Conservation (phyloP, 2,797 vertebrate genomes). For the Jordanella pulchra region DNA sequence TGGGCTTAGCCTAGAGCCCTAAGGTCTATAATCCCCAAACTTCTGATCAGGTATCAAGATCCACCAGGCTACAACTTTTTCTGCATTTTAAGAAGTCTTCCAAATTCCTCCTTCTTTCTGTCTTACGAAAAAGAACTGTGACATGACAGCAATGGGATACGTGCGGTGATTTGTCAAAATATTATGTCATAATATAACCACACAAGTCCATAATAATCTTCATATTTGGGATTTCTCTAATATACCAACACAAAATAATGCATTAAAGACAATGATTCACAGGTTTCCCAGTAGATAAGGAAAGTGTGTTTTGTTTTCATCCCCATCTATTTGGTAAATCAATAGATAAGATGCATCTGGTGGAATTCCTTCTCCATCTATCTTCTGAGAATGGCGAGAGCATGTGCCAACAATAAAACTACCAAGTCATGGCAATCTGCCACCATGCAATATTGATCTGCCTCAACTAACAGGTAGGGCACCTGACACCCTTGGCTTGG, state of each 20-base stretch:
- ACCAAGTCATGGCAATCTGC: no score
- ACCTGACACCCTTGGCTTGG: no score
- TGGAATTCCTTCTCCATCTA: no score
- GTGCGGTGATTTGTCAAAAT: not conserved
- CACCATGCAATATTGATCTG: no score
- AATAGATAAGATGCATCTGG: not conserved
- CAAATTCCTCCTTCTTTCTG: slow-evolving; percentile 17
- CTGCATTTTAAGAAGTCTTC: slow-evolving; percentile 44
- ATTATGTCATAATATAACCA: not conserved
- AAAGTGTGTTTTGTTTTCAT: not conserved
- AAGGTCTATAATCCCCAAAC: slow-evolving; percentile 57
- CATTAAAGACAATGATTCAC: not conserved
- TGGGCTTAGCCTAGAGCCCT: slow-evolving; percentile 47
- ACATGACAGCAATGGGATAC: not conserved
- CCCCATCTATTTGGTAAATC: not conserved
- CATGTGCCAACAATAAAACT: no score
- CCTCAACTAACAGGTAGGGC: no score
- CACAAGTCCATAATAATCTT: not conserved
- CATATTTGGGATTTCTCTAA: not conserved
- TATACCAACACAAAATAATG: not conserved
- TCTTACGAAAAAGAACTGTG: slow-evolving; percentile 17
- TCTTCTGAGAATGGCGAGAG: no score
- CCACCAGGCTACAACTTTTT: slow-evolving; percentile 33
- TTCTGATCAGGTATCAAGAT: slow-evolving; percentile 72
- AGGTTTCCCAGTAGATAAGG: not conserved